Evolutionary conservation across 2,113 vertebrate genomes (phyloP).

Genomic region (Symphodus melops): DNA sequence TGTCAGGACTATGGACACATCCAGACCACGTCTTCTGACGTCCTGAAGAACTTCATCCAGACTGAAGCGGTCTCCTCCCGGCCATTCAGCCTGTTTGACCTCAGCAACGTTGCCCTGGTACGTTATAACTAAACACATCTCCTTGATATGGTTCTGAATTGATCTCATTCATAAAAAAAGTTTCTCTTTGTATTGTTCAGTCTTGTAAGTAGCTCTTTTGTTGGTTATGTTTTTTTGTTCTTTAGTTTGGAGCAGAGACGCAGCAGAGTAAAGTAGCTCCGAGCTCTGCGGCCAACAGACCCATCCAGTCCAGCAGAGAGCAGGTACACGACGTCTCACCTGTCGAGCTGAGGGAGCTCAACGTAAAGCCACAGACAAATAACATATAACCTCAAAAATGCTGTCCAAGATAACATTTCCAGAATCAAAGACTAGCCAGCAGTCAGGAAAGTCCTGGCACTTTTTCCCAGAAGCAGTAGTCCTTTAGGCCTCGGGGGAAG

Average conservation of each 20-base stretch:
- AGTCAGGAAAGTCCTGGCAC: no score
- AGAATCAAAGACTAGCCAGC: no score
- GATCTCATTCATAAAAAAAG: background rate
- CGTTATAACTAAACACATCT: background rate
- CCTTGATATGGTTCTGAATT: background rate
- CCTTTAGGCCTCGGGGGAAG: no score
- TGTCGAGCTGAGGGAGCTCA: background rate
- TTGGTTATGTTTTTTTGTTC: background rate
- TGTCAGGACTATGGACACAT: constrained; percentile 89
- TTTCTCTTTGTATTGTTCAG: background rate
- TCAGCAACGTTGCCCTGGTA: constrained; percentile 91
- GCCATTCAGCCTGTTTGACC: constrained; percentile 90
- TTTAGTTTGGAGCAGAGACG: constrained; percentile 91
- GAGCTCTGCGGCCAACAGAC: constrained; percentile 87
- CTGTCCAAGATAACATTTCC: no score
- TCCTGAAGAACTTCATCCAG: constrained; percentile 93
- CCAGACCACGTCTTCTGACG: constrained; percentile 89
- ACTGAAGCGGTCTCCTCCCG: constrained; percentile 86
- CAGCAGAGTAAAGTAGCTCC: constrained; percentile 93
- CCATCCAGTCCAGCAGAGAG: constrained; percentile 85
- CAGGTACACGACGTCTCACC: constrained; percentile 77
- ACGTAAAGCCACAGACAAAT: no score
- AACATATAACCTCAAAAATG: no score
- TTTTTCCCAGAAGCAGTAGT: no score
- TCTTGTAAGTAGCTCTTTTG: background rate